These are phyloP conservation scores for Sphaerolaimus hirsutus DNA, from an alignment of 2,888 invertebrate genomes.

Conservation along the genomic window DNA sequence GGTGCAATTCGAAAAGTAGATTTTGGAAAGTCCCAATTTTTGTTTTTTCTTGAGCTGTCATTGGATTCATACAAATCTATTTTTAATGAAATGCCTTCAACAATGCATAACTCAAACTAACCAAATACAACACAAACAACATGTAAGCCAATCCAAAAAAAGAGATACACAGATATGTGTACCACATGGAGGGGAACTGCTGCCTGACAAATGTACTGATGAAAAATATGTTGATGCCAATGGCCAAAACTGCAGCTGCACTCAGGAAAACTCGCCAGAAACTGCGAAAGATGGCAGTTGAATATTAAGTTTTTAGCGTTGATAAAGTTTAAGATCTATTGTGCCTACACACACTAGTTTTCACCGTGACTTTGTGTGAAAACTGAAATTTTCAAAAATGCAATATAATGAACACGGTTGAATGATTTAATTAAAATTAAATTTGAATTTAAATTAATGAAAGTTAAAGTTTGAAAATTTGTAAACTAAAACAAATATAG, in stretches of 20 bases:
- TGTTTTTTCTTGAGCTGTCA: no score
- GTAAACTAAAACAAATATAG: no score
- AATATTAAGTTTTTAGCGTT: background rate
- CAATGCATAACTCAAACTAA: slow-evolving; percentile 29
- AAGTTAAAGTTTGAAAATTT: background rate
- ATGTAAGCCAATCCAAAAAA: slow-evolving; percentile 44
- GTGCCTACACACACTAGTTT: background rate
- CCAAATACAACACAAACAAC: slow-evolving; percentile 46
- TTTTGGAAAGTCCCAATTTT: no score
- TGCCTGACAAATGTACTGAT: slow-evolving; percentile 36
- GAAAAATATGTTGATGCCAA: slow-evolving; percentile 54
- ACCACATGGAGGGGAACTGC: slow-evolving; percentile 27
- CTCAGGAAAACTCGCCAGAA: slow-evolving; percentile 44
- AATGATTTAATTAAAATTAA: slow-evolving; percentile 1
- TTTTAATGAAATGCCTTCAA: no score
- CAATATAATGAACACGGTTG: background rate
- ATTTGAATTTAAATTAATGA: no score
- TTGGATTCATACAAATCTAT: no score
- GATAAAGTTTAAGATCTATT: background rate
- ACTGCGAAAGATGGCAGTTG: slow-evolving; percentile 31
- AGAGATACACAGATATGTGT: slow-evolving; percentile 29
- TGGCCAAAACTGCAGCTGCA: slow-evolving; percentile 43
- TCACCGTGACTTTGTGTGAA: background rate
- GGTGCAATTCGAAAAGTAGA: no score
- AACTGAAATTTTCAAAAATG: background rate